Evolutionary conservation across 2,888 invertebrate genomes (phyloP).

Genomic region (Pediacus dermestoides): DNA sequence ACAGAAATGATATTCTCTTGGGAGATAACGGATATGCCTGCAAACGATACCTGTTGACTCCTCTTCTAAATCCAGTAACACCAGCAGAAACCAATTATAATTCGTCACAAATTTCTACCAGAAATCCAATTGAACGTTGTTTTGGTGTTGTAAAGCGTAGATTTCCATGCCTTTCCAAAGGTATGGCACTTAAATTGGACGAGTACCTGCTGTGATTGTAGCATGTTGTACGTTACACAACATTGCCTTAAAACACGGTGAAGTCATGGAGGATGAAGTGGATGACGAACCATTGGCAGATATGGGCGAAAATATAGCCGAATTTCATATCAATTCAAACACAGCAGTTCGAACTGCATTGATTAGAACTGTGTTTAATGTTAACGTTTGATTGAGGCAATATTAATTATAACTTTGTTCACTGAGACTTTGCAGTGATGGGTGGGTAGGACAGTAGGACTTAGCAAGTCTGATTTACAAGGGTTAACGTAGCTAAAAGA

Average conservation of each 20-base stretch:
- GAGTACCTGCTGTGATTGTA: conserved; percentile 13
- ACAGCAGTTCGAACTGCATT: too few relatives aligned
- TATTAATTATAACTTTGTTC: too few relatives aligned
- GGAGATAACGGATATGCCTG: conserved; percentile 19
- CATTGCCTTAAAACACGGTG: conserved; percentile 4
- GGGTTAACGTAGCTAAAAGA: too few relatives aligned
- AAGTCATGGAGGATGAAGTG: background rate
- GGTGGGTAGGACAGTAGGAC: too few relatives aligned
- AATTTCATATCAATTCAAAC: too few relatives aligned
- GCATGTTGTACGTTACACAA: conserved; percentile 15
- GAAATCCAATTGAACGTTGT: background rate
- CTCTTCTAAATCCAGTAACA: conserved; percentile 11
- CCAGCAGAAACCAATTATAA: conserved; percentile 15
- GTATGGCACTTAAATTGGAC: conserved; percentile 10
- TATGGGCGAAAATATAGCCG: too few relatives aligned
- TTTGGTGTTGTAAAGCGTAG: conserved; percentile 13
- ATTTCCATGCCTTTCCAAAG: conserved; percentile 17
- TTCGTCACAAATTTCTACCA: conserved; percentile 22
- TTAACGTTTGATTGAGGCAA: too few relatives aligned
- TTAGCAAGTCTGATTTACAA: too few relatives aligned
- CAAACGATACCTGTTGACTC: conserved; percentile 16
- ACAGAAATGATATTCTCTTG: conserved; percentile 3
- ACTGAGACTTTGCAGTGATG: too few relatives aligned
- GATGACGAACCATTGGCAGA: too few relatives aligned
- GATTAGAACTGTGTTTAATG: too few relatives aligned